phyloP scores from a whole-genome alignment of 2,797 vertebrate species.

The Sebastes steindachneri region DNA sequence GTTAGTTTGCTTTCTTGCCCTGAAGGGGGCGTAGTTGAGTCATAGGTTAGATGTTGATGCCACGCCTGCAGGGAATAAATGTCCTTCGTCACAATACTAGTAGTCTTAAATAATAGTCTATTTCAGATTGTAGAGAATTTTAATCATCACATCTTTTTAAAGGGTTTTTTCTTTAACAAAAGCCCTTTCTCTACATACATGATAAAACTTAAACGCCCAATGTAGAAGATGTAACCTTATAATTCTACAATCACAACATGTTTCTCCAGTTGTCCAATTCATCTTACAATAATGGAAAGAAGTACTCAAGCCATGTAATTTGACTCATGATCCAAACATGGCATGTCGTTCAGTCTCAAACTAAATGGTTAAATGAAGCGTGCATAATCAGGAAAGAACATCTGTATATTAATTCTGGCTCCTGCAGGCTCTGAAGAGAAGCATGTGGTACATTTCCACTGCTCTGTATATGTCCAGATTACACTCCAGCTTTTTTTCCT shows the following conservation, averaged over 20 bases:
- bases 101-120: neutral
- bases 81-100: neutral
- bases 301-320: neutral
- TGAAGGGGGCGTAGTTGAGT: constrained; percentile 65
- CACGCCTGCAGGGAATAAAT: neutral
- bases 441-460: constrained; percentile 70
- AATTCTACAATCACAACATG: neutral
- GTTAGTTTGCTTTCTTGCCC: constrained; percentile 23
- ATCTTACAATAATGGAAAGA: neutral
- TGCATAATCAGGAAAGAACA: constrained; percentile 33
- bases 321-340: neutral
- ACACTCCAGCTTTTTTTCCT: constrained; percentile 9
- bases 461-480: constrained; percentile 31
- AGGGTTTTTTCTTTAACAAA: neutral
- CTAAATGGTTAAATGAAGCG: constrained; percentile 8
- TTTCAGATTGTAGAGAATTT: constrained; percentile 13
- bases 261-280: neutral
- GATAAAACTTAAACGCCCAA: neutral
- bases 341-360: neutral
- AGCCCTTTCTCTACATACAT: neutral
- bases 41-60: neutral
- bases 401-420: constrained; percentile 35
- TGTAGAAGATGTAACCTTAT: neutral
- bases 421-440: constrained; percentile 8
- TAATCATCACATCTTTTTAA: neutral